Evolutionary conservation across 2,797 vertebrate genomes (phyloP).

Genomic region (Oreonectes daqikongensis): DNA sequence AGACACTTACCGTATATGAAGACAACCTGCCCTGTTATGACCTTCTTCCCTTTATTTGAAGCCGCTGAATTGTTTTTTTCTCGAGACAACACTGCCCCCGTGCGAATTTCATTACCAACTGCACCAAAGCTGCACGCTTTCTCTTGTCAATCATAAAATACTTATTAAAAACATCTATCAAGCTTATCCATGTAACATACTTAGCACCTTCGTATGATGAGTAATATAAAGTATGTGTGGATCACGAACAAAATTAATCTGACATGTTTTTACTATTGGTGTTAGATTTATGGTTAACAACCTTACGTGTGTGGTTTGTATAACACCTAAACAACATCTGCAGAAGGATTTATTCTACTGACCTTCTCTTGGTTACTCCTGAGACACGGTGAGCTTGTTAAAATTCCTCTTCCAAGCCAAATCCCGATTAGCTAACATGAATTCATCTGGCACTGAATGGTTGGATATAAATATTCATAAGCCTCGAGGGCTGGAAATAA

Average conservation of each 20-base stretch:
- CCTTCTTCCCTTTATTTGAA: neutral
- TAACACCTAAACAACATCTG: slow-evolving; percentile 6
- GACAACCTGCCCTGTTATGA: neutral
- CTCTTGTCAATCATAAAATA: neutral
- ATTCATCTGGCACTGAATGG: slow-evolving; percentile 12
- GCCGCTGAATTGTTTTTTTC: neutral
- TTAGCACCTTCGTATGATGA: neutral
- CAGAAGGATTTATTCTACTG: neutral
- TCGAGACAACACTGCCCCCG: slow-evolving; percentile 29
- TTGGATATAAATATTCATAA: slow-evolving; percentile 36
- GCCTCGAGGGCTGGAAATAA: slow-evolving; percentile 11
- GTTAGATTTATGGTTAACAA: no score
- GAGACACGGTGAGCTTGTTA: slow-evolving; percentile 17
- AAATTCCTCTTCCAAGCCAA: slow-evolving; percentile 20
- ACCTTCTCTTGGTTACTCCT: slow-evolving; percentile 1
- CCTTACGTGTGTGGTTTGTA: neutral
- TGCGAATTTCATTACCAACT: slow-evolving; percentile 11
- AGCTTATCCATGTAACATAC: neutral
- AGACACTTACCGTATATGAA: no score
- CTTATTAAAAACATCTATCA: neutral
- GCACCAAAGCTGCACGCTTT: neutral
- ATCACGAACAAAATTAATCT: neutral
- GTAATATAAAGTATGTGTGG: neutral
- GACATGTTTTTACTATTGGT: neutral
- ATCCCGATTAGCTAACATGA: neutral